These are phyloP conservation scores for Gryllus longicercus DNA, from an alignment of 2,888 invertebrate genomes.

Conservation along the genomic window DNA sequence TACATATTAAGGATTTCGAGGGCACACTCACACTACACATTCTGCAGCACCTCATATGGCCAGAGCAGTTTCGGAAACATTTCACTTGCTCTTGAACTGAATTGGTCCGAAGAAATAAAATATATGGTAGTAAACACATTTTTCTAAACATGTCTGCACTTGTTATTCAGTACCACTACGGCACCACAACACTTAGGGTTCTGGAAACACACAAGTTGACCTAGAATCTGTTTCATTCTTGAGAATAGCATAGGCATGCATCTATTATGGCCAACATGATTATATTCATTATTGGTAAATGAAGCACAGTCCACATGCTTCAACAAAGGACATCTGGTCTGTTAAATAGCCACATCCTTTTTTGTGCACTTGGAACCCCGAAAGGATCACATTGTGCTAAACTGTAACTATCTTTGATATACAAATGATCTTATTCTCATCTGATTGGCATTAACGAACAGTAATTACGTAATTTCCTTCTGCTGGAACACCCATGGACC, in stretches of 20 bases:
- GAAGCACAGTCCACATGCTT: slow-evolving; percentile 5
- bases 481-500: slow-evolving; percentile 17
- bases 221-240: not conserved
- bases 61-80: slow-evolving; percentile 11
- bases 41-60: slow-evolving; percentile 18
- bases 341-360: too few species aligned
- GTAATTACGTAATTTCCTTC: slow-evolving; percentile 4
- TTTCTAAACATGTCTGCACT: not conserved
- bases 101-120: slow-evolving; percentile 1
- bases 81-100: slow-evolving; percentile 4
- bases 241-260: slow-evolving; percentile 5
- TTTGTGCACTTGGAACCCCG: not conserved
- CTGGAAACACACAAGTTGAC: slow-evolving; percentile 11
- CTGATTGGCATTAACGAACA: slow-evolving; percentile 9
- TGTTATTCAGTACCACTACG: not conserved
- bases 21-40: slow-evolving; percentile 2
- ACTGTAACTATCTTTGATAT: not conserved
- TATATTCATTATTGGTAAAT: not conserved
- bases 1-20: slow-evolving; percentile 11
- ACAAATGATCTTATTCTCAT: not conserved
- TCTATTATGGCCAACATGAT: not conserved
- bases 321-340: not conserved
- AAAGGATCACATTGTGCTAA: not conserved
- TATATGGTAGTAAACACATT: slow-evolving; percentile 5
- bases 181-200: slow-evolving; percentile 17